A percentile compares a stretch with the other conserved stretches of the same genome.
These are phyloP conservation scores for Melanotaenia parkinsoni DNA, from an alignment of 2,797 vertebrate genomes.

Conservation along the genomic window DNA sequence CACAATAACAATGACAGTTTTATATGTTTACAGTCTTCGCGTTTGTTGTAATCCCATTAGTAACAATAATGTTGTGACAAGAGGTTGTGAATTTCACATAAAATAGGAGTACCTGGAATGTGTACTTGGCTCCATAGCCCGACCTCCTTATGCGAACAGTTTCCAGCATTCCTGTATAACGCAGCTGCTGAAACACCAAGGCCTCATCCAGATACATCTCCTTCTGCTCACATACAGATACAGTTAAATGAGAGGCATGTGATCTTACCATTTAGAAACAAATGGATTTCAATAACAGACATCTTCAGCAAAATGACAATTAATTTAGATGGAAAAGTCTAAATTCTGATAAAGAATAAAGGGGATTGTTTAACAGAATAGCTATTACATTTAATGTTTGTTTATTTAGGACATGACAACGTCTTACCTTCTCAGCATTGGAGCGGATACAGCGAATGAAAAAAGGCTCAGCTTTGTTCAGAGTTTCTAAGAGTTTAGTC, in stretches of 20 bases:
- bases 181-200: constrained; percentile 94
- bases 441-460: constrained; percentile 99
- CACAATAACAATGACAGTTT: neutral
- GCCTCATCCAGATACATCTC: constrained; percentile 93
- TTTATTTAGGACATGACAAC: neutral
- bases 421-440: constrained; percentile 93
- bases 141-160: constrained; percentile 96
- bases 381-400: neutral
- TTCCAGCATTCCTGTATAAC: constrained; percentile 98
- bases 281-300: neutral
- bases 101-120: constrained; percentile 88
- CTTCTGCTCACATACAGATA: constrained; percentile 80
- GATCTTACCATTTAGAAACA: neutral
- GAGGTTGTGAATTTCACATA: neutral
- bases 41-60: neutral
- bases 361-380: neutral
- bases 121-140: constrained; percentile 97
- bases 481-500: constrained; percentile 92
- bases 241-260: constrained; percentile 17
- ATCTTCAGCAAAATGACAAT: neutral
- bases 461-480: constrained; percentile 95
- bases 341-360: neutral
- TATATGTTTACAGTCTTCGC: neutral
- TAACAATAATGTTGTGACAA: neutral
- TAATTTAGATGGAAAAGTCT: neutral